Percentiles rank a stretch among this genome's conserved stretches.
Conservation (phyloP, 2,797 vertebrate genomes). For the Thripadectes ignobilis region DNA sequence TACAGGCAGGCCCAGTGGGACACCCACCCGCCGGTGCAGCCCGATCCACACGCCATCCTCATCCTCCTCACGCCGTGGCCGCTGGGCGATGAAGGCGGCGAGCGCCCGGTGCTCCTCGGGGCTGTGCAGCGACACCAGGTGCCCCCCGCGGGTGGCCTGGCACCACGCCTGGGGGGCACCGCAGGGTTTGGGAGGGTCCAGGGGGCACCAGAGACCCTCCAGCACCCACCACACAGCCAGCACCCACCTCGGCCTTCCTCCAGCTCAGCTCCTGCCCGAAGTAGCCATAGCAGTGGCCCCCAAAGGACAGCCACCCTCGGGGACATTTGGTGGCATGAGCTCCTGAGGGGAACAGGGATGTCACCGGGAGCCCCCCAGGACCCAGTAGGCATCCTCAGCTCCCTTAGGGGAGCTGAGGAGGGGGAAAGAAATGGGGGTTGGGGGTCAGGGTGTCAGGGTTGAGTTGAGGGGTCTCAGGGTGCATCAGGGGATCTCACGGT, state of each 20-base stretch:
- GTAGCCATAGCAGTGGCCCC: not conserved
- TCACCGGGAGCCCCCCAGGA: not conserved
- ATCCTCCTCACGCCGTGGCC: not conserved
- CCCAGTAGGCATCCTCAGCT: not conserved
- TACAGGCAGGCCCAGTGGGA: not conserved
- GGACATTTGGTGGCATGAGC: not conserved
- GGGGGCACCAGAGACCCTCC: not conserved
- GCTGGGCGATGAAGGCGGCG: not conserved
- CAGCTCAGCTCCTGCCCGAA: not conserved
- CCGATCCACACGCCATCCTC: not conserved
- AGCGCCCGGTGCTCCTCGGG: not conserved
- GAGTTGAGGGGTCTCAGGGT: not conserved
- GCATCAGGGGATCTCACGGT: not conserved
- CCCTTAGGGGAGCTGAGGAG: not conserved
- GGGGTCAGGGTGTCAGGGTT: not conserved
- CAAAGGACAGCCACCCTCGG: not conserved
- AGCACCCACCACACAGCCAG: not conserved
- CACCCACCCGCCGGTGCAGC: not conserved
- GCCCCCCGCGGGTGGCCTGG: not conserved
- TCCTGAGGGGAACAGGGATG: not conserved
- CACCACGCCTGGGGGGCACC: not conserved
- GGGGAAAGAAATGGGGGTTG: not conserved
- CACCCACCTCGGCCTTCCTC: not conserved
- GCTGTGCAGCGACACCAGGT: not conserved
- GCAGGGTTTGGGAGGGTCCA: too few relatives aligned